These are phyloP conservation scores for Acanthosepion esculentum DNA, from an alignment of 2,888 invertebrate genomes.

Conservation along the genomic window DNA sequence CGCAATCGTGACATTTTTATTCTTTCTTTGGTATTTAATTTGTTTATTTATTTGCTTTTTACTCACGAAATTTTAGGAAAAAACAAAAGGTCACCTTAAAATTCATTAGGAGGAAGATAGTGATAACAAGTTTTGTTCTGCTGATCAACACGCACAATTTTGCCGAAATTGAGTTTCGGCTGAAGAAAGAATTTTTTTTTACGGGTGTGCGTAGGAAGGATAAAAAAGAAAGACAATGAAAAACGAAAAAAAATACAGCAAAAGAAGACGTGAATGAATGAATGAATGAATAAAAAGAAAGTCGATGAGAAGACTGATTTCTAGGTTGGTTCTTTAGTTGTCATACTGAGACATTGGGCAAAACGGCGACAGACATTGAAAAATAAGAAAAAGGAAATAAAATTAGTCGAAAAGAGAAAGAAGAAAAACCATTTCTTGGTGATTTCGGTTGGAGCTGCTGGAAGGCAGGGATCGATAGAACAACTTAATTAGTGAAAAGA, in stretches of 20 bases:
- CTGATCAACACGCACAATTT: no score
- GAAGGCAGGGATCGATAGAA: constrained; percentile 21
- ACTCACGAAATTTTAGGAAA: no score
- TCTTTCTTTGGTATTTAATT: no score
- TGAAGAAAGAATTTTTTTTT: not conserved
- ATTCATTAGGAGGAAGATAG: no score
- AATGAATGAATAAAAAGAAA: not conserved
- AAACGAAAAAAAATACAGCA: not conserved
- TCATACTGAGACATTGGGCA: not conserved
- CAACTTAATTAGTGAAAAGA: constrained; percentile 20
- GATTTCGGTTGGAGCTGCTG: not conserved
- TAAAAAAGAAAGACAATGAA: no score
- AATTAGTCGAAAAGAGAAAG: not conserved
- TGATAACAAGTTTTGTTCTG: no score
- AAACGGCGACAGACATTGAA: not conserved
- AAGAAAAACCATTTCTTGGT: not conserved
- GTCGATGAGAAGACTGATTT: not conserved
- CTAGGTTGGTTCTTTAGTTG: not conserved
- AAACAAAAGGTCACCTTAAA: no score
- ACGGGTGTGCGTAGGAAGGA: no score
- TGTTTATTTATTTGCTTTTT: no score
- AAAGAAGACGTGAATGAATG: not conserved
- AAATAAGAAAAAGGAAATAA: not conserved
- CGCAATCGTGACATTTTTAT: no score
- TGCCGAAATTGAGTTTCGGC: no score